These are phyloP conservation scores for Dryobates pubescens DNA, from an alignment of 2,797 vertebrate genomes.

Conservation along the genomic window DNA sequence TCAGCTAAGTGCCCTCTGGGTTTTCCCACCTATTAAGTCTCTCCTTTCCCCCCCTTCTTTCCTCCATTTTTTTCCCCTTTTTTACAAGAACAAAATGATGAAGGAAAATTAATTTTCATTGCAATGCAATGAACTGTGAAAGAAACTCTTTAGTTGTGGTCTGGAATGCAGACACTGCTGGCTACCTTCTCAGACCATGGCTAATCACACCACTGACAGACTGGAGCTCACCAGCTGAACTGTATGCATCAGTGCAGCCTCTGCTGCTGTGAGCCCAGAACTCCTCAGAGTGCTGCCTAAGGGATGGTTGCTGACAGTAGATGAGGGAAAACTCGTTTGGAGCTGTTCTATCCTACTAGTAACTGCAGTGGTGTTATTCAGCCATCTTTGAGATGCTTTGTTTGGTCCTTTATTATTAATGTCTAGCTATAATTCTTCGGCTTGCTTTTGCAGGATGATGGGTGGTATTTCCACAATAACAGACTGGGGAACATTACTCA, in stretches of 20 bases:
- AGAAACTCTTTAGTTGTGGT: slow-evolving; percentile 61
- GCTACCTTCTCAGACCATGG: slow-evolving; percentile 62
- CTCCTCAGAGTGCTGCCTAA: not conserved
- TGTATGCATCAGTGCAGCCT: not conserved
- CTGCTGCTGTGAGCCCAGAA: not conserved
- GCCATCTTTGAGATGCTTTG: not conserved
- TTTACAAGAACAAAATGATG: not conserved
- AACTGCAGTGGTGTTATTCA: not conserved
- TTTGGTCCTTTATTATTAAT: not conserved
- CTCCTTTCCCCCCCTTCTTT: accelerated
- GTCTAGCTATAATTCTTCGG: not conserved
- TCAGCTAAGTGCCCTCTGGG: slow-evolving; percentile 39
- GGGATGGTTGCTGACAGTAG: not conserved
- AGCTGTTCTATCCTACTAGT: not conserved
- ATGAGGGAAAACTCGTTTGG: not conserved
- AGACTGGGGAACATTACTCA: not conserved
- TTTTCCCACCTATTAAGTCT: slow-evolving; percentile 28
- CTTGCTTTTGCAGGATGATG: not conserved
- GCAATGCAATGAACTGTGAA: slow-evolving; percentile 62
- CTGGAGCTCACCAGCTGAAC: slow-evolving; percentile 30
- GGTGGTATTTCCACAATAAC: not conserved
- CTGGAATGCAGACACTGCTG: slow-evolving; percentile 66
- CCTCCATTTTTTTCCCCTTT: too few species aligned
- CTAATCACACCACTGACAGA: slow-evolving; percentile 71
- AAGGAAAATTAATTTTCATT: slow-evolving; percentile 71